A percentile compares a stretch with the other conserved stretches of the same genome.
Evolutionary conservation across 2,113 vertebrate species (phyloP).

Genomic region (Caranx ignobilis): DNA sequence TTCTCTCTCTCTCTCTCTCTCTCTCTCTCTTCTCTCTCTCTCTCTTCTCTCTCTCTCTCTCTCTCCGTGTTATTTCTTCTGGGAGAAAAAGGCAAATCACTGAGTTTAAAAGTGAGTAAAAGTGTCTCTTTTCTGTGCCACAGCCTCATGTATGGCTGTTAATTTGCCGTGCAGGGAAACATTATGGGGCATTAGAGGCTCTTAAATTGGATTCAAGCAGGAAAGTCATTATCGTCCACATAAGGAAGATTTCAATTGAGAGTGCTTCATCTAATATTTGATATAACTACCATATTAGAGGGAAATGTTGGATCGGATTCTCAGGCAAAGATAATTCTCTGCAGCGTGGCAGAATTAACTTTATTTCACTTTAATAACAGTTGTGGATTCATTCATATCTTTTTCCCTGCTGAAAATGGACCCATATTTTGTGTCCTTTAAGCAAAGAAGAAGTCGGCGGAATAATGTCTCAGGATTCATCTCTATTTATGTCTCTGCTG

Average conservation of each 20-base stretch:
- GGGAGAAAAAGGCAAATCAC: constrained; percentile 55
- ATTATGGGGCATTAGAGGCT: constrained; percentile 77
- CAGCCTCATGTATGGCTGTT: constrained; percentile 65
- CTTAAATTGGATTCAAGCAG: constrained; percentile 80
- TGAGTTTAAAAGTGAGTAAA: constrained; percentile 69
- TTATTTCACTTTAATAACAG: constrained; percentile 68
- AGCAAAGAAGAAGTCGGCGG: constrained; percentile 38
- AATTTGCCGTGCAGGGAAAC: constrained; percentile 70
- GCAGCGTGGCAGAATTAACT: constrained; percentile 51
- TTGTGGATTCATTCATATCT: constrained; percentile 57
- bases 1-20: background rate
- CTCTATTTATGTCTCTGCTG: constrained; percentile 13
- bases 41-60: constrained; percentile 13
- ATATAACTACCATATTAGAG: constrained; percentile 73
- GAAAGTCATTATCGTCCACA: constrained; percentile 77
- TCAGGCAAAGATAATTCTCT: constrained; percentile 63
- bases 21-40: constrained; percentile 5
- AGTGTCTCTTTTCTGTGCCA: constrained; percentile 61
- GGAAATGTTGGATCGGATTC: constrained; percentile 67
- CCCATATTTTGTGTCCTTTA: constrained; percentile 80
- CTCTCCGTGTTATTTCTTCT: constrained; percentile 48
- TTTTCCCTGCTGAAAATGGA: constrained; percentile 53
- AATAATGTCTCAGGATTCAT: constrained; percentile 19
- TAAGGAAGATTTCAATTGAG: constrained; percentile 77
- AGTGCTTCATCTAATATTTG: constrained; percentile 74